phyloP scores from a whole-genome alignment of 2,113 vertebrate genomes.

The Elephas maximus region DNA sequence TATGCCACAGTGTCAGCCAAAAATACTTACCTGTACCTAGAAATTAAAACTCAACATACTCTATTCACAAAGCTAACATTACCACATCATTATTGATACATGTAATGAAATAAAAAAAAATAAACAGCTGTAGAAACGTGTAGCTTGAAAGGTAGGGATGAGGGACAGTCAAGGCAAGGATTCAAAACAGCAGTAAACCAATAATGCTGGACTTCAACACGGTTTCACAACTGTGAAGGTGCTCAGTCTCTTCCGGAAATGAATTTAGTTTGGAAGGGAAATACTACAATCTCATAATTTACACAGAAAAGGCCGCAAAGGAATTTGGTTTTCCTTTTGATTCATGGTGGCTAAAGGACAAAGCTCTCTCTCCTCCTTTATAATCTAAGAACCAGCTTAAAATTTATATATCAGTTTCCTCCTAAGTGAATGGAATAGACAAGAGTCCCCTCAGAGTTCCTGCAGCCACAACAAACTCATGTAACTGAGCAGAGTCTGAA shows the following conservation, averaged over 20 bases:
- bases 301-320: neutral
- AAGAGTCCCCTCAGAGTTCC: neutral
- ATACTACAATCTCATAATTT: neutral
- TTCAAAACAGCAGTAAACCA: neutral
- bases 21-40: neutral
- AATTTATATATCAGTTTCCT: neutral
- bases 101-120: neutral
- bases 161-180: neutral
- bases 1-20: neutral
- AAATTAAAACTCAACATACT: neutral
- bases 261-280: neutral
- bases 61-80: neutral
- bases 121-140: neutral
- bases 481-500: neutral
- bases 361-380: conserved; percentile 34
- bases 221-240: neutral
- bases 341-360: conserved; percentile 6
- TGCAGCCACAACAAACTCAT: neutral
- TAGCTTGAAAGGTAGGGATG: neutral
- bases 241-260: neutral
- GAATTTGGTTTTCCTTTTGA: conserved; percentile 34
- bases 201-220: neutral
- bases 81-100: neutral
- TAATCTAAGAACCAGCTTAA: conserved; percentile 16
- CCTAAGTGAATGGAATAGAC: neutral